Evolutionary conservation across 1,140 invertebrate genomes (phyloP).

Genomic region (Drosophila nigrodunni): DNA sequence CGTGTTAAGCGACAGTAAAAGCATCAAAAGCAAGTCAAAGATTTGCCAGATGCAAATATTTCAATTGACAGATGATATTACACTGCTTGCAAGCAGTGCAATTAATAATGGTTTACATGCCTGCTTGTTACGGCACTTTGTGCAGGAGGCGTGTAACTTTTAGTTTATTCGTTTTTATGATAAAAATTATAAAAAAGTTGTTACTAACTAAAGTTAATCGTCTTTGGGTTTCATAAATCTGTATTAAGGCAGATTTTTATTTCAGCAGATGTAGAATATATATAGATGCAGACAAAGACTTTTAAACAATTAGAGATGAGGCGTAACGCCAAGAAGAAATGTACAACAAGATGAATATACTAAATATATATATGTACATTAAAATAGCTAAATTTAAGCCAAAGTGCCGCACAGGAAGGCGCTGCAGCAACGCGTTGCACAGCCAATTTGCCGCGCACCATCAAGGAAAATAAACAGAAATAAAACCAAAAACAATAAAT

Average conservation of each 20-base stretch:
- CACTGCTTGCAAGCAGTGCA: too few relatives aligned
- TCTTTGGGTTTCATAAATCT: too few relatives aligned
- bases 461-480: conserved; percentile 11
- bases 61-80: background rate
- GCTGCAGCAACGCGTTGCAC: conserved; percentile 46
- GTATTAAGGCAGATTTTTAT: too few relatives aligned
- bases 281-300: conserved; percentile 22
- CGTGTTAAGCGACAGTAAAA: conserved; percentile 6
- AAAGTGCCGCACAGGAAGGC: conserved; percentile 35
- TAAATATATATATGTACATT: conserved; percentile 7
- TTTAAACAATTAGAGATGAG: conserved; percentile 59
- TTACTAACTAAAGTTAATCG: too few relatives aligned
- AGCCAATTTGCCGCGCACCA: conserved; percentile 64
- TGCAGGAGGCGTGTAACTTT: too few relatives aligned
- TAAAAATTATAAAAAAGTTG: too few relatives aligned
- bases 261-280: too few relatives aligned
- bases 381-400: conserved; percentile 35
- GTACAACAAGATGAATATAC: background rate
- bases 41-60: background rate
- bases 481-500: conserved; percentile 11
- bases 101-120: too few relatives aligned
- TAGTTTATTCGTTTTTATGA: too few relatives aligned
- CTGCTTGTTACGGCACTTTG: too few relatives aligned
- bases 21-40: background rate
- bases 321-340: conserved; percentile 53